Conservation (phyloP, 2,888 invertebrate species). For the Eremobia ochroleuca region DNA sequence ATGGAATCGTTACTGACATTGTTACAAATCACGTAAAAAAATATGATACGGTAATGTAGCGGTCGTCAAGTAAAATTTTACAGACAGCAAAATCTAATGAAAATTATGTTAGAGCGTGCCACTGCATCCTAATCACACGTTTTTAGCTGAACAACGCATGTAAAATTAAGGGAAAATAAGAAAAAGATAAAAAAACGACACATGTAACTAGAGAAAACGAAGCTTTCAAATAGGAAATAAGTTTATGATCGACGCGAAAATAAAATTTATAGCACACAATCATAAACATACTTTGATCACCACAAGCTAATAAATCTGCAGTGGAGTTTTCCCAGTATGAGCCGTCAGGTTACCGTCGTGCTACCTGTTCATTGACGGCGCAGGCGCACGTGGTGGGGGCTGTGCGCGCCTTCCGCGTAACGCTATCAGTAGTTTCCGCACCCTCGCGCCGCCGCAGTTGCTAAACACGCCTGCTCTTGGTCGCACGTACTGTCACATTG, state of each 20-base stretch:
- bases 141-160: background rate
- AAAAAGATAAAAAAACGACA: background rate
- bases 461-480: conserved; percentile 89
- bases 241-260: conserved; percentile 18
- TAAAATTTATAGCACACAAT: conserved; percentile 41
- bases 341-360: conserved; percentile 80
- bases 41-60: background rate
- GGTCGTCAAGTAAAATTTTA: background rate
- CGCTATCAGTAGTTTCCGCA: conserved; percentile 90
- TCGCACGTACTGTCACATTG: conserved; percentile 85
- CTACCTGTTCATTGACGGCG: conserved; percentile 88
- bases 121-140: background rate
- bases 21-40: conserved; percentile 41
- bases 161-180: background rate
- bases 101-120: background rate
- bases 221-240: conserved; percentile 30
- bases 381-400: conserved; percentile 85
- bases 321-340: conserved; percentile 72
- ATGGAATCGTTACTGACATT: conserved; percentile 57
- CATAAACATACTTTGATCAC: conserved; percentile 53
- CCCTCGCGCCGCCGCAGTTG: conserved; percentile 88
- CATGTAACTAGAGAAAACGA: conserved; percentile 27
- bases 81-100: background rate
- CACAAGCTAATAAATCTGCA: conserved; percentile 65
- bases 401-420: conserved; percentile 89